Conservation (phyloP, 2,797 vertebrate genomes). For the Huso huso region DNA sequence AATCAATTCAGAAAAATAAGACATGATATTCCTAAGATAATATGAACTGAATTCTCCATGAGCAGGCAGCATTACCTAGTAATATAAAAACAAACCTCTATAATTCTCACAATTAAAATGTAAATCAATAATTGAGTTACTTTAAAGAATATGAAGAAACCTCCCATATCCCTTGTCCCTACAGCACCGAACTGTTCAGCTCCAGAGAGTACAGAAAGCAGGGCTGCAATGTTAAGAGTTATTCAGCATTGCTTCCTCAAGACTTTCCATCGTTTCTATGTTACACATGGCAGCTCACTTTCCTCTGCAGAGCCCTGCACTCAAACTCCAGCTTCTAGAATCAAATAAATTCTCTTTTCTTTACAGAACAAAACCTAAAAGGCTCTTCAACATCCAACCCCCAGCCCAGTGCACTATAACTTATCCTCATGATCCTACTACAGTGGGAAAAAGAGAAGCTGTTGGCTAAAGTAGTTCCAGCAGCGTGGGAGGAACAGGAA, state of each 20-base stretch:
- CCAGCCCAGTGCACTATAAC: slow-evolving; percentile 46
- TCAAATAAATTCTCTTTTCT: slow-evolving; percentile 26
- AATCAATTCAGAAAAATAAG: no score
- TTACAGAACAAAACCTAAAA: slow-evolving; percentile 42
- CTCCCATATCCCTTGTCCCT: no score
- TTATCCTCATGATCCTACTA: slow-evolving; percentile 56
- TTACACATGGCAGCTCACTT: background rate
- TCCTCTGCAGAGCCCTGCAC: background rate
- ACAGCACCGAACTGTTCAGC: no score
- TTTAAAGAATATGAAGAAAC: no score
- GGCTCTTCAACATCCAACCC: slow-evolving; percentile 42
- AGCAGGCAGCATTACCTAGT: no score
- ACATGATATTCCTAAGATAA: no score
- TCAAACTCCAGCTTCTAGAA: background rate
- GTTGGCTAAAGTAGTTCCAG: slow-evolving; percentile 62
- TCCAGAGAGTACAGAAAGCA: background rate
- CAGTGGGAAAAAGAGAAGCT: slow-evolving; percentile 50
- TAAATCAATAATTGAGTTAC: no score
- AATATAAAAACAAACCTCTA: no score
- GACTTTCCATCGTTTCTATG: background rate
- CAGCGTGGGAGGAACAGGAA: slow-evolving; percentile 36
- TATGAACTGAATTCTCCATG: no score
- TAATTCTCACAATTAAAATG: no score
- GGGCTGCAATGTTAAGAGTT: background rate
- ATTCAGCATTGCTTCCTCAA: background rate